Conservation (phyloP, 2,888 invertebrate species). For the Panopea generosa region DNA sequence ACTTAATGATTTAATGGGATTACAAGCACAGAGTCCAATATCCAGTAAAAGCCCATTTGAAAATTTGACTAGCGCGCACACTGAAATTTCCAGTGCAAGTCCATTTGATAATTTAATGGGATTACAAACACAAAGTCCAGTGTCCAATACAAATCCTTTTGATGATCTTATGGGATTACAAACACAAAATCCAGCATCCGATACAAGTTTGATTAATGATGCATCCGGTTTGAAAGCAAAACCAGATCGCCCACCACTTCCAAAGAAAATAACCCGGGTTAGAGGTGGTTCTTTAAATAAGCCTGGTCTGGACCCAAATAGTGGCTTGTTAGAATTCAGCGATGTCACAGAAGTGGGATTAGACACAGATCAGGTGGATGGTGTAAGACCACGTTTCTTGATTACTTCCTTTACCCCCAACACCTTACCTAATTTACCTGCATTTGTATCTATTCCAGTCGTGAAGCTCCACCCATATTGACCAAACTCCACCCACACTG, state of each 20-base stretch:
- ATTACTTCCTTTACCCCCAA: conserved; percentile 4
- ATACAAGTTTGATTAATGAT: not conserved
- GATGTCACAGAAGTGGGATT: too few species aligned
- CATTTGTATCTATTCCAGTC: too few species aligned
- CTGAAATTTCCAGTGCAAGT: too few species aligned
- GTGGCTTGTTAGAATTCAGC: too few species aligned
- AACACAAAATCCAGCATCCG: too few species aligned
- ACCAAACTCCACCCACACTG: too few species aligned
- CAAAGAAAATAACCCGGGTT: conserved; percentile 9
- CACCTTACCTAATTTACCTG: too few species aligned
- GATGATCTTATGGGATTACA: too few species aligned
- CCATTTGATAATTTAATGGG: conserved; percentile 1
- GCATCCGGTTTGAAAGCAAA: not conserved
- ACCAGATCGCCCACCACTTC: conserved; percentile 12
- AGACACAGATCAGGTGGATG: not conserved
- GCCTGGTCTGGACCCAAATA: conserved; percentile 1
- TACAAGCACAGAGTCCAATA: conserved; percentile 4
- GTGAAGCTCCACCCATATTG: too few species aligned
- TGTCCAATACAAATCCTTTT: too few species aligned
- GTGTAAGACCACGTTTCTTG: conserved; percentile 4
- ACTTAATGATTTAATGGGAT: conserved; percentile 1
- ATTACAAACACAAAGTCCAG: conserved; percentile 1
- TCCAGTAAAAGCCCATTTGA: too few species aligned
- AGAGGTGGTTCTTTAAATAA: not conserved
- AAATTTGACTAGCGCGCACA: too few species aligned